Conservation (phyloP, 1,140 invertebrate species). For the Matsumurasca onukii region DNA sequence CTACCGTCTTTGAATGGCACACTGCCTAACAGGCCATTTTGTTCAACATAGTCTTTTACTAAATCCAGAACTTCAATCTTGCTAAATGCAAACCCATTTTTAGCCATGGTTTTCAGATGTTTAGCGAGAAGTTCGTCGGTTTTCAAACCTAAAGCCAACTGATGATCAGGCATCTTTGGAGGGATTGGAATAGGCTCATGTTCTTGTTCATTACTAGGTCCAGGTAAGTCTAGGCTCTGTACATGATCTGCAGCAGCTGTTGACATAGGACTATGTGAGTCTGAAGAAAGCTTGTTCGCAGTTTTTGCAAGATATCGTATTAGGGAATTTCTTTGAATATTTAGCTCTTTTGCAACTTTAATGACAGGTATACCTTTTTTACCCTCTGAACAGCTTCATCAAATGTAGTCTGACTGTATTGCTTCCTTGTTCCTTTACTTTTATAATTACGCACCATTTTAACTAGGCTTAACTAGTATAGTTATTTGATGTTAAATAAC, state of each 20-base stretch:
- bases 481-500: too few species aligned
- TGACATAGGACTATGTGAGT: too few species aligned
- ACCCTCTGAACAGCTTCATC: background rate
- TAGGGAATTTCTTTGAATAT: too few species aligned
- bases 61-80: background rate
- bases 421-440: constrained; percentile 1
- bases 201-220: too few species aligned
- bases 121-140: background rate
- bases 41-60: constrained; percentile 7
- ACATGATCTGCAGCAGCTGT: too few species aligned
- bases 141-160: background rate
- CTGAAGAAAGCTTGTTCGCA: too few species aligned
- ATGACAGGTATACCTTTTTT: background rate
- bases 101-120: too few species aligned
- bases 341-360: background rate
- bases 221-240: too few species aligned
- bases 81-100: too few species aligned
- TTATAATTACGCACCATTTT: background rate
- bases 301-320: too few species aligned
- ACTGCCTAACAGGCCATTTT: background rate
- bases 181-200: too few species aligned
- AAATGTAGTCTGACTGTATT: background rate
- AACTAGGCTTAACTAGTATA: too few species aligned
- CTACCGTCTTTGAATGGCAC: constrained; percentile 5
- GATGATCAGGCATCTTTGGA: background rate